Base-by-base conservation (phyloP, 1,140 invertebrate species). In the Plodia interpunctella region DNA sequence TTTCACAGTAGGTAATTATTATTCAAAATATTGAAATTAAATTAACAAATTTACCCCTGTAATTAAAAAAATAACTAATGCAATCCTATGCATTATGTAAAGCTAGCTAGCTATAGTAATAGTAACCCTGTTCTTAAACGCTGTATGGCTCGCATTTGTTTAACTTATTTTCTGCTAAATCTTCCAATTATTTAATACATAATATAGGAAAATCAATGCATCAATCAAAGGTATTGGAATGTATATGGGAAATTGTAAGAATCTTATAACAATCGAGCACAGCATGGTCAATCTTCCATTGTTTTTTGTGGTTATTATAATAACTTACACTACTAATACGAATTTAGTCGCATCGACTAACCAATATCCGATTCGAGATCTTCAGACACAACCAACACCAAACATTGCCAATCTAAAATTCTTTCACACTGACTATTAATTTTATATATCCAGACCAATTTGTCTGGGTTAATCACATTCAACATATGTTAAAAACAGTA, bases 351-450 rank as follows among this genome's bases (percentile, higher is more conserved):
- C 15, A 15, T 11, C 35, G 11, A 8, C n/a, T 6, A 44, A 53
- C 9, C 49, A 51, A 21, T 25, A 20, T 53, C 52, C 57, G 50
- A 65, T 68, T 63, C 62, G 62, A 66, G 63, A 70, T 66, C 64
- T 56, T 62, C 54, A 57, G 61, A 63, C 64, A 70, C 61, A 70
- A 66, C 61, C 64, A 60, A 60, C 66, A 66, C 61, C 64, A 60
- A 60, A 44, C 38, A 44, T 53, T 28, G 13, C 20, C 19, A 51
- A 9, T 20, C 17, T 51, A 21, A 25, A n/a, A 53, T 53, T 53
- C 51, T 11, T 25, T 53, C 51, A 53, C 51, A 21, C 51, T 53
- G 38, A 44, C 38, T 15, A 44, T 32, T 44, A 0, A 44, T 15
- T 15, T 44, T 44, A n/a, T n/a, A 44, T 15, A 15, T 44, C 5